Conservation (phyloP, 2,113 vertebrate genomes). For the Platichthys flesus region DNA sequence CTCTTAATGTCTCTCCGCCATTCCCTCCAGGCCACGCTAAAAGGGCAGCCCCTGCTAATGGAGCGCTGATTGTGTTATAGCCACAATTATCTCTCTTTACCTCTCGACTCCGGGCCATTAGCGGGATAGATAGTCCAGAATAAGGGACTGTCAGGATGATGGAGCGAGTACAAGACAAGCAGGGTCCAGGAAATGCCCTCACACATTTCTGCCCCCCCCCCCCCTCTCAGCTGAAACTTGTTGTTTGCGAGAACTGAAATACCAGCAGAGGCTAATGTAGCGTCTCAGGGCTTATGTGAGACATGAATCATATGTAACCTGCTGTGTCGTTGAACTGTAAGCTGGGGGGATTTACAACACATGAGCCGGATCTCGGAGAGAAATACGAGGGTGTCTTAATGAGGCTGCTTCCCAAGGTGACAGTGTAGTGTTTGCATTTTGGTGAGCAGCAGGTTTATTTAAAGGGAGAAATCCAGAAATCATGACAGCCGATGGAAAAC, state of each 20-base stretch:
- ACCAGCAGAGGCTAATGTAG: slow-evolving; percentile 31
- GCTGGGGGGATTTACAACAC: slow-evolving; percentile 6
- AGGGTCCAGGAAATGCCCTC: slow-evolving; percentile 64
- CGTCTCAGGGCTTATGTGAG: not conserved
- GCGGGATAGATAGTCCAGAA: slow-evolving; percentile 67
- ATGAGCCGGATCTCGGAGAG: not conserved
- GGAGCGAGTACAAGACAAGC: slow-evolving; percentile 21
- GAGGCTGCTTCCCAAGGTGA: not conserved
- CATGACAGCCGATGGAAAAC: not conserved
- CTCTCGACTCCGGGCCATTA: slow-evolving; percentile 73
- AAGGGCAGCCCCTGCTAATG: slow-evolving; percentile 69
- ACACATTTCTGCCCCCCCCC: slow-evolving; percentile 27
- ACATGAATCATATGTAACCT: slow-evolving; percentile 28
- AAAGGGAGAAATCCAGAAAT: not conserved
- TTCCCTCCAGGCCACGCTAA: slow-evolving; percentile 48
- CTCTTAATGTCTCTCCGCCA: slow-evolving; percentile 47
- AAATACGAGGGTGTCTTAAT: slow-evolving; percentile 8
- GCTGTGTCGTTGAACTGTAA: slow-evolving; percentile 12
- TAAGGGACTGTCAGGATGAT: slow-evolving; percentile 68
- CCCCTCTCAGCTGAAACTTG: slow-evolving; percentile 14
- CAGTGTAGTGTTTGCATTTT: not conserved
- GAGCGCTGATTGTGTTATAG: slow-evolving; percentile 74
- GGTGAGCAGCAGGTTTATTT: not conserved
- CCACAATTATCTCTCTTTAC: slow-evolving; percentile 73
- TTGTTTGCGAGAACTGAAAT: slow-evolving; percentile 44